Evolutionary conservation across 2,888 invertebrate genomes (phyloP).

Genomic region (Drosophila villosipedis): DNA sequence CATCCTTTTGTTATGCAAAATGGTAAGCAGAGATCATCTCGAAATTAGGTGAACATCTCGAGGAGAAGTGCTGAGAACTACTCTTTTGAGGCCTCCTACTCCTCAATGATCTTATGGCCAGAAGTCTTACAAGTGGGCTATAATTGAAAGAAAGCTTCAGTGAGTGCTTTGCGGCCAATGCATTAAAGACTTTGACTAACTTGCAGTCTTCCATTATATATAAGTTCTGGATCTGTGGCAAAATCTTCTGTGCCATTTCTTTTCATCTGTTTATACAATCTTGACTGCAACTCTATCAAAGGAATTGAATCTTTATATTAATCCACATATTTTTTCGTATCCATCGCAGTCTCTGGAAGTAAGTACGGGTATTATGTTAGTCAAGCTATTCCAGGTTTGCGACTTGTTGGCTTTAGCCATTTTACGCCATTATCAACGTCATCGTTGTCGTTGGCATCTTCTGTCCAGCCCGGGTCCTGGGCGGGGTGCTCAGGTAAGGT

Average conservation of each 20-base stretch:
- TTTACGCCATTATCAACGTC: constrained; percentile 78
- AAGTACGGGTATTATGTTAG: constrained; percentile 25
- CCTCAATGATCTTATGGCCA: background rate
- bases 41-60: background rate
- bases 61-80: background rate
- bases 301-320: background rate
- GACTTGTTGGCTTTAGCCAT: constrained; percentile 51
- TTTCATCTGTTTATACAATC: background rate
- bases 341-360: background rate
- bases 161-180: background rate
- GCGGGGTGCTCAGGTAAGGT: constrained; percentile 27
- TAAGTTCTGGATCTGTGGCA: background rate
- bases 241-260: background rate
- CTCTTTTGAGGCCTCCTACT: background rate
- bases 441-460: constrained; percentile 70
- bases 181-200: background rate
- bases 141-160: background rate
- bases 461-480: constrained; percentile 34
- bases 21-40: background rate
- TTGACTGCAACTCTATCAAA: background rate
- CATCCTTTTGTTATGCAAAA: background rate
- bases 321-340: background rate
- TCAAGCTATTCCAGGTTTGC: constrained; percentile 6
- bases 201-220: background rate
- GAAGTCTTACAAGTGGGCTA: background rate